Conservation (phyloP, 2,113 vertebrate genomes). For the Hypanus sabinus region DNA sequence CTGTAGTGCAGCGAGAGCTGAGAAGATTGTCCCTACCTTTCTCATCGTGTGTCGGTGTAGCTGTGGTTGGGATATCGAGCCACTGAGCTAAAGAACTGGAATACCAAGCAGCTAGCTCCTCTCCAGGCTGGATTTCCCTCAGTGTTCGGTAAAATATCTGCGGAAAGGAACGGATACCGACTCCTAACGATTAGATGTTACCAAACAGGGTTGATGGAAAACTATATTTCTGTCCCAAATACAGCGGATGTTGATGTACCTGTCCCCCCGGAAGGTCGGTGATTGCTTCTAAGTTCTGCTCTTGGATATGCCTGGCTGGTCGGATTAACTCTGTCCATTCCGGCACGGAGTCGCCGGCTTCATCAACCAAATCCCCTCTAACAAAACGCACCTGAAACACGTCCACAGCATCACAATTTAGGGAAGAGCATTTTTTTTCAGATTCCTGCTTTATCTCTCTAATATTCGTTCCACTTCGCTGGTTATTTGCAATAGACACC, state of each 20-base stretch:
- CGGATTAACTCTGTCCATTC: slow-evolving; percentile 96
- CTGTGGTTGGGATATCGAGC: slow-evolving; percentile 86
- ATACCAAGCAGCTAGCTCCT: slow-evolving; percentile 93
- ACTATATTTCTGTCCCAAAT: neutral
- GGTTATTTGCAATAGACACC: neutral
- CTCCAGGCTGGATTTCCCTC: slow-evolving; percentile 82
- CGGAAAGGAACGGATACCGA: neutral
- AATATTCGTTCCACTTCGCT: neutral
- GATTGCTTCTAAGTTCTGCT: slow-evolving; percentile 89
- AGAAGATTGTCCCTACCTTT: slow-evolving; percentile 71
- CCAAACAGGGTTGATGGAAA: neutral
- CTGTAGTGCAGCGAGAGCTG: neutral
- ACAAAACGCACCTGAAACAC: slow-evolving; percentile 77
- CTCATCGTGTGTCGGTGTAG: slow-evolving; percentile 93
- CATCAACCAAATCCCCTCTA: slow-evolving; percentile 86
- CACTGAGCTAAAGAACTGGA: slow-evolving; percentile 86
- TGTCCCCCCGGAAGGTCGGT: slow-evolving; percentile 92
- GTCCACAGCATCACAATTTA: slow-evolving; percentile 33
- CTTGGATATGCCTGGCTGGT: slow-evolving; percentile 81
- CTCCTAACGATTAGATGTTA: neutral
- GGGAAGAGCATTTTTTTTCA: neutral
- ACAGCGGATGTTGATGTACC: slow-evolving; percentile 55
- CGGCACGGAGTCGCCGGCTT: slow-evolving; percentile 74
- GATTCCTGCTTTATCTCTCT: neutral
- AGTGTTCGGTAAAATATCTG: slow-evolving; percentile 89